Base-by-base conservation (phyloP, 2,113 vertebrate genomes). In the Spea multiplicata region DNA sequence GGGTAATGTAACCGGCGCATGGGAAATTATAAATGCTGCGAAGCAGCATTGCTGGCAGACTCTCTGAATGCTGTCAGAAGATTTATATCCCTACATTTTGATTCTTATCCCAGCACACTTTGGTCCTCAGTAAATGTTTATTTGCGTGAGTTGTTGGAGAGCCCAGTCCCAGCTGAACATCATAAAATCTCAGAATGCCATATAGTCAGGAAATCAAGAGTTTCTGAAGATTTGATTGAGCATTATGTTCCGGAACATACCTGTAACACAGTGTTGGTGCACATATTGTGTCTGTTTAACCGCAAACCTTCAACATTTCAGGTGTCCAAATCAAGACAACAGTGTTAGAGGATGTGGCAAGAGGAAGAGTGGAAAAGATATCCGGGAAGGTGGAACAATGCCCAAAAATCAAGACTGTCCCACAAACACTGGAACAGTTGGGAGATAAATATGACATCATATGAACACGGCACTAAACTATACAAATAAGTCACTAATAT, bases 41-140 rank as follows among this genome's bases (percentile, higher is more conserved):
- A 8, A 4, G 59, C 53, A 45, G 76, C 30, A 53, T 55, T 78
- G 68, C 53, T 72, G 76, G 76, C 68, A 78, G 55, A 57, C 62
- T 46, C 46, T 49, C 45, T 72, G 12, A 66, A 17, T 50, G 14
- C 48, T 78, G 75, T 71, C 68, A 72, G 30, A 72, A 78, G 76
- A 78, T 78, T 78, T 72, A 78, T 72, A 44, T 72, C 68, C 73
- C 82, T 55, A 4, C 52, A 62, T 55, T 55, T 76, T 52, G 75
- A 13, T 68, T 71, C 74, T 73, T 71, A 12, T 81, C 75, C 57
- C 73, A 10, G 10, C 44, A 66, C 68, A 72, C 59, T 66, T 44
- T 78, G 68, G 48, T 71, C 71, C 67, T 77, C 44, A 62, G 75
- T 77, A 77, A 77, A 71, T 71, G 64, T 67, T 75, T 75, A 67